Conservation (phyloP, 2,797 vertebrate species). For the Pipistrellus pygmaeus region DNA sequence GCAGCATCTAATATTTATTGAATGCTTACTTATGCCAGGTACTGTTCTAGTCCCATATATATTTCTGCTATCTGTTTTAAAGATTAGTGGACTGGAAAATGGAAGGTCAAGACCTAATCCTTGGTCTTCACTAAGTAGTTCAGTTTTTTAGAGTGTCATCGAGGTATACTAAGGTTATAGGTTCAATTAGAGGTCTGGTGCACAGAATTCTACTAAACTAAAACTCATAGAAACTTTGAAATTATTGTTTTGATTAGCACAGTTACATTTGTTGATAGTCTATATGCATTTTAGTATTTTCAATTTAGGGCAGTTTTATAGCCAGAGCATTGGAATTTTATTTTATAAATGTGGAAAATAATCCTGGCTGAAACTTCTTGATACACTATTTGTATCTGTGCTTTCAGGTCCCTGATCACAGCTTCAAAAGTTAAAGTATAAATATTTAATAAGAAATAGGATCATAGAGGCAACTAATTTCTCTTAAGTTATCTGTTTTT, state of each 20-base stretch:
- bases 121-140: no score
- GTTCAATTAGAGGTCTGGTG: not conserved
- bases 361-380: conserved; percentile 40
- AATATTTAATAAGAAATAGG: conserved; percentile 99
- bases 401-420: conserved; percentile 98
- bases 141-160: no score
- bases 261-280: not conserved
- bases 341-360: conserved; percentile 50
- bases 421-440: conserved; percentile 99
- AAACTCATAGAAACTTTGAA: conserved; percentile 38
- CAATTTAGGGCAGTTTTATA: not conserved
- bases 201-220: conserved; percentile 33
- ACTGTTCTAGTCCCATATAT: not conserved
- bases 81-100: conserved; percentile 14
- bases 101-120: not conserved
- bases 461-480: conserved; percentile 98
- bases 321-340: not conserved
- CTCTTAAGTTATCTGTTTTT: conserved; percentile 33
- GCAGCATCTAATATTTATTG: conserved; percentile 42
- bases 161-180: no score
- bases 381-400: conserved; percentile 72
- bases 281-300: conserved; percentile 7
- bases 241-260: conserved; percentile 40
- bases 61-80: conserved; percentile 18
- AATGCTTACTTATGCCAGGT: not conserved